A percentile compares a stretch with the other conserved stretches of the same genome.
Conservation (phyloP, 1,140 invertebrate species). For the Zaprionus camerounensis region DNA sequence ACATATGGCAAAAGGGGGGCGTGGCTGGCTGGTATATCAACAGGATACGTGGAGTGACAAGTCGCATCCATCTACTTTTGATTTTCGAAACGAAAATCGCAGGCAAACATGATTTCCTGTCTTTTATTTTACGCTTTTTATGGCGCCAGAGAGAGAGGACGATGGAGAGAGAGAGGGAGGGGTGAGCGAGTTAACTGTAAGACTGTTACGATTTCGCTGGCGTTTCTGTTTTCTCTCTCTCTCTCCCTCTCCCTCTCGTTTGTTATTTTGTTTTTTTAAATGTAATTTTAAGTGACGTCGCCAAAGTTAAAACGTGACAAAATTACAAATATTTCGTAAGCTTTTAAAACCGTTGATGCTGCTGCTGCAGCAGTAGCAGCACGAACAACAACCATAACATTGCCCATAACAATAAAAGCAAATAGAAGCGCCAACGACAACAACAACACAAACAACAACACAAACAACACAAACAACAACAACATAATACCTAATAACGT, state of each 20-base stretch:
- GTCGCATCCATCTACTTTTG: conserved; percentile 65
- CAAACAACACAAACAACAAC: conserved; percentile 39
- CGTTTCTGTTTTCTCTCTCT: background rate
- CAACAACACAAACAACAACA: conserved; percentile 38
- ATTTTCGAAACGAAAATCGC: conserved; percentile 57
- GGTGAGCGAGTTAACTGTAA: background rate
- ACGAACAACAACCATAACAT: conserved; percentile 72
- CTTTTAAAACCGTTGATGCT: conserved; percentile 72
- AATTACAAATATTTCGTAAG: conserved; percentile 80
- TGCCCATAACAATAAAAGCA: conserved; percentile 76
- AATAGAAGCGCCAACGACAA: conserved; percentile 58
- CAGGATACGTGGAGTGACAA: background rate
- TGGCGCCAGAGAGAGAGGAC: background rate
- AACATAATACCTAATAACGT: conserved; percentile 78
- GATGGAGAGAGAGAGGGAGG: background rate
- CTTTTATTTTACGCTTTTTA: conserved; percentile 20
- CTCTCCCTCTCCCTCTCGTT: background rate
- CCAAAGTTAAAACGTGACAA: conserved; percentile 81
- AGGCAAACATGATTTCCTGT: conserved; percentile 59
- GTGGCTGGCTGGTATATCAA: conserved; percentile 5
- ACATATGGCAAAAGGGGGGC: conserved; percentile 1
- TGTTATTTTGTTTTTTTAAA: conserved; percentile 52
- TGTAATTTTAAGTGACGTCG: conserved; percentile 71
- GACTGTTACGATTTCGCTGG: background rate
- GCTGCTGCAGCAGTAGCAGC: conserved; percentile 16